phyloP scores from a whole-genome alignment of 2,888 invertebrate species.

The Rhimphoctona megacephalus region DNA sequence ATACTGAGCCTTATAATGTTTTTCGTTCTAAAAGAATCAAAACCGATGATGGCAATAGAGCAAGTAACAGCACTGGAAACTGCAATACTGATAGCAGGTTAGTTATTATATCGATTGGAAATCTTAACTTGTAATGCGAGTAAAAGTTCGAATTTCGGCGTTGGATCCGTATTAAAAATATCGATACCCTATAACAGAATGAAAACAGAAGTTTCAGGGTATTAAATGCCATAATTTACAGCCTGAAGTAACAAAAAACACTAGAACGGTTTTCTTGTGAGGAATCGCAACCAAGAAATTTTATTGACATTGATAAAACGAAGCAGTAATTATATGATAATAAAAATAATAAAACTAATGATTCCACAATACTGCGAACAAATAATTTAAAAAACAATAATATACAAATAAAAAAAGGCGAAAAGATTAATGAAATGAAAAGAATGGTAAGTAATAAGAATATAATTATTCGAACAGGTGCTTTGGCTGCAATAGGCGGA shows the following conservation, averaged over 20 bases:
- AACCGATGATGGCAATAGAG: slow-evolving; percentile 80
- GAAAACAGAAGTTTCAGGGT: background rate
- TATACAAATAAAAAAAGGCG: background rate
- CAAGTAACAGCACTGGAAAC: slow-evolving; percentile 82
- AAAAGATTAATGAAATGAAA: background rate
- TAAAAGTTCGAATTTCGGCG: background rate
- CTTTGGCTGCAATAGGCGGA: slow-evolving; percentile 77
- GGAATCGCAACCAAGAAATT: too few species aligned
- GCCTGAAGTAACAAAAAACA: too few species aligned
- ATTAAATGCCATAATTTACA: too few species aligned
- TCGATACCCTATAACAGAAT: background rate
- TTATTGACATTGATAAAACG: too few species aligned
- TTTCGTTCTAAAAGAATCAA: slow-evolving; percentile 91
- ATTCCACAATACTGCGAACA: background rate
- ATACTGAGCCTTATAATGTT: slow-evolving; percentile 96
- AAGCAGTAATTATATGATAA: background rate
- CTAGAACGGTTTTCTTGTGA: too few species aligned
- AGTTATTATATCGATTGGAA: slow-evolving; percentile 4
- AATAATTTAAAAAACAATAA: background rate
- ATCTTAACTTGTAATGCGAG: background rate
- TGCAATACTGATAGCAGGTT: slow-evolving; percentile 79
- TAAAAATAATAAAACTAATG: background rate
- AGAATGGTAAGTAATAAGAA: background rate
- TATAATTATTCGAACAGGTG: slow-evolving; percentile 70
- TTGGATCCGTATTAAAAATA: background rate